Evolutionary conservation across 2,888 invertebrate genomes (phyloP).

Genomic region (Loripinus fragilis): DNA sequence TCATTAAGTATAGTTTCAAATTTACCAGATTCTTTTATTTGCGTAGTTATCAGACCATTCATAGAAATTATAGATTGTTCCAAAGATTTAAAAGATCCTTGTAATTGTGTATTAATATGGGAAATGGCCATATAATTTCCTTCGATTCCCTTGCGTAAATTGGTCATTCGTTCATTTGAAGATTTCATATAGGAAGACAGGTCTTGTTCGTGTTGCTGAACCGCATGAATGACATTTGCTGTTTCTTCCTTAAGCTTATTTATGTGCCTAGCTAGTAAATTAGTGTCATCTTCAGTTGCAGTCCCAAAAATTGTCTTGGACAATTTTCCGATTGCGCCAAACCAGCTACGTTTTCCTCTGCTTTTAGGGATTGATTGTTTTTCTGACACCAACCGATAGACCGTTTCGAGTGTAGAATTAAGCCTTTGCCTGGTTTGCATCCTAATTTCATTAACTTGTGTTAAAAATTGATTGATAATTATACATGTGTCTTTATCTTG

Average conservation of each 20-base stretch:
- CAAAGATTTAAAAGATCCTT: background rate
- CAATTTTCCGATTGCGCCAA: background rate
- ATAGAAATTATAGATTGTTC: constrained; percentile 16
- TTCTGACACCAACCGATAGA: background rate
- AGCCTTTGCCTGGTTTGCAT: constrained; percentile 1
- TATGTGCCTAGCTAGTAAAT: constrained; percentile 22
- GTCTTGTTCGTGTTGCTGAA: constrained; percentile 28
- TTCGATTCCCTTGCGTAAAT: constrained; percentile 27
- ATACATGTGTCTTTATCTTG: constrained; percentile 1
- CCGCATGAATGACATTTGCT: background rate
- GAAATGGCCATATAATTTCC: constrained; percentile 3
- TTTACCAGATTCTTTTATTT: constrained; percentile 24
- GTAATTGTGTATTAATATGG: background rate
- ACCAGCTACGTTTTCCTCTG: background rate
- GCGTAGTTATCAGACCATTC: constrained; percentile 18
- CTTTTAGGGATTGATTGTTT: background rate
- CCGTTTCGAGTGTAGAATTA: background rate
- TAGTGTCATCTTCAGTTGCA: background rate
- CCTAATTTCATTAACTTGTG: constrained; percentile 5
- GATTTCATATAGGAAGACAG: constrained; percentile 29
- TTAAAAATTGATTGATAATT: background rate
- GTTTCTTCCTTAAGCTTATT: constrained; percentile 29
- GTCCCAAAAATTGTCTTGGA: constrained; percentile 3
- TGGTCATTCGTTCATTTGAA: constrained; percentile 24
- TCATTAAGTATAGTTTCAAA: constrained; percentile 28